Conservation (phyloP, 1,140 invertebrate species). For the Antheraea mylitta region DNA sequence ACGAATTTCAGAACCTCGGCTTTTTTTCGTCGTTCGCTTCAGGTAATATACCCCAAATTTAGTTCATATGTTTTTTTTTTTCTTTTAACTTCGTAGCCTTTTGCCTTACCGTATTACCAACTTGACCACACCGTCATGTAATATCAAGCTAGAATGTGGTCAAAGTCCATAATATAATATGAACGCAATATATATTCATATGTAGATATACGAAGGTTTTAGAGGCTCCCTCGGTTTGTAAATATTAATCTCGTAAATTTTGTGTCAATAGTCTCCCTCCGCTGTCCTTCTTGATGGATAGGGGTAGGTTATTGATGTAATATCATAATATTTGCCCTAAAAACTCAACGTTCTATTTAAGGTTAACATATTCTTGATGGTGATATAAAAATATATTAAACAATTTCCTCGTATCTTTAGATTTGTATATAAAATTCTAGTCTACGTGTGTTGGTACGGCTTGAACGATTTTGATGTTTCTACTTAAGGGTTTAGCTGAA, state of each 20-base stretch:
- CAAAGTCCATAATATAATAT: background rate
- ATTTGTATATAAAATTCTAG: no score
- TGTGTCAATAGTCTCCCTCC: slow-evolving; percentile 44
- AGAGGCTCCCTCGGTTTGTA: slow-evolving; percentile 22
- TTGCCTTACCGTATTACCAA: no score
- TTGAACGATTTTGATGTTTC: no score
- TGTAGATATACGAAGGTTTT: background rate
- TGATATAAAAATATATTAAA: no score
- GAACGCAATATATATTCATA: background rate
- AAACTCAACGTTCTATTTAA: slow-evolving; percentile 4
- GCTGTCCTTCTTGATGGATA: slow-evolving; percentile 52
- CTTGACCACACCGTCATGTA: background rate
- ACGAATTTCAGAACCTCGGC: no score
- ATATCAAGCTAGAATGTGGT: background rate
- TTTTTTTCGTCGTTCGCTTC: no score
- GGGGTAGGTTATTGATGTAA: slow-evolving; percentile 50
- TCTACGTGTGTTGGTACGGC: no score
- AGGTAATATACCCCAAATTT: no score
- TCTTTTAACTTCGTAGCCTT: no score
- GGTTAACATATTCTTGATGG: background rate
- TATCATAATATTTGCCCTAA: slow-evolving; percentile 36
- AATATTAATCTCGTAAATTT: slow-evolving; percentile 68
- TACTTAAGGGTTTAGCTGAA: no score
- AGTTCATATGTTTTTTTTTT: no score
- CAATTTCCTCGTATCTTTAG: background rate